These are phyloP conservation scores for Drosophila truncata DNA, from an alignment of 1,140 invertebrate species.

Conservation along the genomic window DNA sequence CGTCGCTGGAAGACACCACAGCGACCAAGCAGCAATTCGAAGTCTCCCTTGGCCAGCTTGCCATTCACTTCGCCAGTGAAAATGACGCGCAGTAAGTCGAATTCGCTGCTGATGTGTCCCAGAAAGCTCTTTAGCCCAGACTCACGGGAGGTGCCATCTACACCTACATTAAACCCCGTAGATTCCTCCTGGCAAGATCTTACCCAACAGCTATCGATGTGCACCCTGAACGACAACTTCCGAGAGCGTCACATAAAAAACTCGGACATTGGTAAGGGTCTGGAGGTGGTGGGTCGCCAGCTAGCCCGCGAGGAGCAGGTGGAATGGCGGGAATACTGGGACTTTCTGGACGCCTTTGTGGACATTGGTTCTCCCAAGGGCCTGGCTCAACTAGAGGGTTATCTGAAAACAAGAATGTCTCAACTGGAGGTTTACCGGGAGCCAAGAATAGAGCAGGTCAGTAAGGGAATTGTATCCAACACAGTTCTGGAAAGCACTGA, in stretches of 20 bases:
- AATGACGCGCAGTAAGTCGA: constrained; percentile 24
- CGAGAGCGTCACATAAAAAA: constrained; percentile 87
- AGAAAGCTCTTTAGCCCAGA: neutral
- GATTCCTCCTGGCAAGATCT: constrained; percentile 7
- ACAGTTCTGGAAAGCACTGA: neutral
- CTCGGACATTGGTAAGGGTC: constrained; percentile 92
- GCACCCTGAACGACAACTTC: constrained; percentile 54
- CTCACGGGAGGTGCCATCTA: neutral
- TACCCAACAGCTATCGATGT: constrained; percentile 8
- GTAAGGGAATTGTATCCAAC: constrained; percentile 12
- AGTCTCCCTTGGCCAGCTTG: constrained; percentile 55
- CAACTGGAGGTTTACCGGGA: constrained; percentile 92
- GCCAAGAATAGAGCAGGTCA: constrained; percentile 70
- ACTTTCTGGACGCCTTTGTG: constrained; percentile 92
- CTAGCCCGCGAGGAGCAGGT: constrained; percentile 91
- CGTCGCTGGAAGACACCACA: constrained; percentile 93
- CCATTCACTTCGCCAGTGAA: constrained; percentile 60
- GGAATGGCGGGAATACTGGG: constrained; percentile 96
- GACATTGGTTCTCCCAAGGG: constrained; percentile 91
- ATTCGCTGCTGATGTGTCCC: neutral
- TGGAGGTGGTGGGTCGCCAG: constrained; percentile 92
- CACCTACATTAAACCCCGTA: neutral
- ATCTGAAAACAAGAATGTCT: constrained; percentile 75
- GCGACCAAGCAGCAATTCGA: constrained; percentile 70
- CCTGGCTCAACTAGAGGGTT: constrained; percentile 89